Percentiles rank a stretch among this genome's conserved stretches.
phyloP scores from a whole-genome alignment of 1,140 invertebrate species.

The Tetramorium alpestre region DNA sequence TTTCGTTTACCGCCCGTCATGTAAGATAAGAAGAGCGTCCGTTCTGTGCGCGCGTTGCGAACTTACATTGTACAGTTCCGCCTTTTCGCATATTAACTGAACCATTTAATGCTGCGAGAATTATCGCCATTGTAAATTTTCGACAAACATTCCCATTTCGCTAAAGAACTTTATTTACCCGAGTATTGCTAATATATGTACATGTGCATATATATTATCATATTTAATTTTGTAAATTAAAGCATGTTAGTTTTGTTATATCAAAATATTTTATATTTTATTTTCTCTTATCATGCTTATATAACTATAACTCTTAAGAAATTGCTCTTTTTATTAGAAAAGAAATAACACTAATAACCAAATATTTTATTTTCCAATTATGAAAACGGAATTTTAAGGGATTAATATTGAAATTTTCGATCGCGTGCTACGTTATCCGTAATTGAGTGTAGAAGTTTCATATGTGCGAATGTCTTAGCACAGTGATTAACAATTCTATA shows the following conservation, averaged over 20 bases:
- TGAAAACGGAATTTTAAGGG: neutral
- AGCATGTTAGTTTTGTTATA: neutral
- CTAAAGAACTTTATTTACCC: neutral
- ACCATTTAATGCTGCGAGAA: conserved; percentile 1
- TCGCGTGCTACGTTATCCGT: neutral
- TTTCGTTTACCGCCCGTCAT: conserved; percentile 59
- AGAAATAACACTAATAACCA: neutral
- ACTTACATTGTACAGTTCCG: neutral
- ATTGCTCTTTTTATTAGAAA: neutral
- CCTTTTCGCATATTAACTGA: conserved; percentile 5
- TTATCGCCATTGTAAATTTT: neutral
- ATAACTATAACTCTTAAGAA: neutral
- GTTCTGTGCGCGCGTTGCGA: neutral
- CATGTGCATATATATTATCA: neutral
- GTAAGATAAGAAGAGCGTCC: conserved; percentile 16
- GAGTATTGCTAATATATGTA: neutral
- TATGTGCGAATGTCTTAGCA: neutral
- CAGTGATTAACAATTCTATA: neutral
- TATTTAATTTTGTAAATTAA: neutral
- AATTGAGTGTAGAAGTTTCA: neutral
- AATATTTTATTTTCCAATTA: neutral
- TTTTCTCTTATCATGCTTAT: neutral
- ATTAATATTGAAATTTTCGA: neutral
- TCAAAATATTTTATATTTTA: neutral
- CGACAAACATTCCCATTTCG: neutral